A percentile compares a stretch with the other conserved stretches of the same genome.
phyloP scores from a whole-genome alignment of 2,797 vertebrate species.

The Sebastes alutus region DNA sequence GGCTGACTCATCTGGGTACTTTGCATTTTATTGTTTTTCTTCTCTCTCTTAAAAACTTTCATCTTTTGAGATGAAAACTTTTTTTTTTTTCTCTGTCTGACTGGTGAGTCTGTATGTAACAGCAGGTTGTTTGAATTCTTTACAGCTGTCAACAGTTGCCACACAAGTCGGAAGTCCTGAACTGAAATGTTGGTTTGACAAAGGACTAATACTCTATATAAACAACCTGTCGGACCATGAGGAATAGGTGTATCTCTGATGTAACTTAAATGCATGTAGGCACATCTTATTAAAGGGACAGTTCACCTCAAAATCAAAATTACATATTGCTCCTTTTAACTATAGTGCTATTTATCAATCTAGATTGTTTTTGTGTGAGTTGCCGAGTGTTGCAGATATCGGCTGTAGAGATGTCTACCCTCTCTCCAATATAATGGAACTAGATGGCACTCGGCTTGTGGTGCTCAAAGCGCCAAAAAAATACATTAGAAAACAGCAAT shows the following conservation, averaged over 20 bases:
- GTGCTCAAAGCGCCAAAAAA: no score
- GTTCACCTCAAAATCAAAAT: no score
- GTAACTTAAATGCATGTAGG: no score
- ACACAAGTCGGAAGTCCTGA: not conserved
- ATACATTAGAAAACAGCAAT: not conserved
- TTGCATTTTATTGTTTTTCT: not conserved
- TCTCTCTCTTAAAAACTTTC: not conserved
- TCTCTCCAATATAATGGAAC: not conserved
- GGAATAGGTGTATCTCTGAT: not conserved
- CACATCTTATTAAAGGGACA: no score
- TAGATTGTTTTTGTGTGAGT: not conserved
- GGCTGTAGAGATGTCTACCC: not conserved
- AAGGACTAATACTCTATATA: not conserved
- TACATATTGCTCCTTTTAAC: not conserved
- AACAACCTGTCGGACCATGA: not conserved
- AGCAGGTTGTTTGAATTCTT: not conserved
- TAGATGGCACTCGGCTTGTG: not conserved
- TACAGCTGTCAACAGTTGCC: not conserved
- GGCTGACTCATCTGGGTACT: not conserved
- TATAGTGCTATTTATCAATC: not conserved
- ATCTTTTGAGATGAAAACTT: not conserved
- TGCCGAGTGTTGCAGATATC: not conserved
- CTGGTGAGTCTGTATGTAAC: not conserved
- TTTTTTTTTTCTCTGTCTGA: not conserved
- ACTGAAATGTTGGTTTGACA: not conserved